Evolutionary conservation across 2,888 invertebrate species (phyloP), one percentile per base, ranked within the genome.

Genomic region (Idaea aversata): DNA sequence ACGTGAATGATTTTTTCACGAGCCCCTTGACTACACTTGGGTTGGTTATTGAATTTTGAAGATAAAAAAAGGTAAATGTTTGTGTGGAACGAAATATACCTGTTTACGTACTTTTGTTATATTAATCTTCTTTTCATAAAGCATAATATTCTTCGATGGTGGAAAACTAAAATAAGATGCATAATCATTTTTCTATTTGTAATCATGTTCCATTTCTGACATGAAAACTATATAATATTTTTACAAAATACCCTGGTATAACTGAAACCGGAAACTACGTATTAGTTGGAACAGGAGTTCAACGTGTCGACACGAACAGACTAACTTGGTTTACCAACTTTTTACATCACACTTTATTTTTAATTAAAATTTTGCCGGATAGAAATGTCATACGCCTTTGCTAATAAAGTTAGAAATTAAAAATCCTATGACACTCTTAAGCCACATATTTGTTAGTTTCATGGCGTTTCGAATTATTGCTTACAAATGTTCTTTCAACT

Each of bases 1-100:
- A 67, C 65, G 57, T 69, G 71, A 73, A 76, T 71, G 73, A 70
- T 69, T 57, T 67, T 63, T 63, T 65, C 65, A 59, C 61, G 62
- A 67, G 70, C 68, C 67, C 64, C 73, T 69, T 70, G 70, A 71
- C 65, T 70, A 69, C 47, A 47, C 47, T 47, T 47, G 47, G 13
- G 13, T 47, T 6, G 47, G 47, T 47, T 47, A 16, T 61, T 47
- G 25, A 61, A 47, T 47, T 47, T 47, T 47, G 47, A 7, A 47
- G 47, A 47, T 47, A 10, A 47, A 47, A n/a, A 47, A 47, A 47
- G 47, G 47, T 47, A 47, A 47, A 47, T 47, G 47, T 47, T 47
- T 47, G 47, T 47, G 47, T 47, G 10, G 13, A 47, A 47, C 47
- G 7, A 47, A 47, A 47, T 47, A 47, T 47, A 47, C 10, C 6